phyloP scores from a whole-genome alignment of 64 coral and sea anemone genomes.

The Trachythela sp. region DNA sequence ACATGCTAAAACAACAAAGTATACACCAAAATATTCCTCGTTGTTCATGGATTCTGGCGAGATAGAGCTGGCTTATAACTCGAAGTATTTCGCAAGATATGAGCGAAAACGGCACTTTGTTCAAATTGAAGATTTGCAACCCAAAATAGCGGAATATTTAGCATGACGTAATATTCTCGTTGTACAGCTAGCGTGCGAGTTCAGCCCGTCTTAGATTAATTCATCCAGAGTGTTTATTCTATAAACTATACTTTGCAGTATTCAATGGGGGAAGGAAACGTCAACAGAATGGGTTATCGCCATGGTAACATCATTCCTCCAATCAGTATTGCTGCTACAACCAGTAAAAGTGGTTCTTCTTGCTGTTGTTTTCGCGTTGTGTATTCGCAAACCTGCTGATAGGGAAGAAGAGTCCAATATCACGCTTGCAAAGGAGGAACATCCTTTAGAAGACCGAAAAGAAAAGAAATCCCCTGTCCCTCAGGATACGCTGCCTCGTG shows the following conservation, averaged over 20 bases:
- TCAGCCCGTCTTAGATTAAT: no score
- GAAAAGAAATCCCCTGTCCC: not conserved
- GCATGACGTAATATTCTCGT: no score
- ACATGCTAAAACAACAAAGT: no score
- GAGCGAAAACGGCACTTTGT: no score
- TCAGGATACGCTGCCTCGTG: not conserved
- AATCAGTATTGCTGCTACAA: slow-evolving; percentile 75
- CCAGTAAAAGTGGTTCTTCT: slow-evolving; percentile 71
- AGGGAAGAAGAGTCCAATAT: slow-evolving; percentile 22
- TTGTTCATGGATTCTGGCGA: no score
- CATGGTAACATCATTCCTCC: slow-evolving; percentile 76
- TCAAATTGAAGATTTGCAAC: no score
- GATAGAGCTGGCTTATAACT: no score
- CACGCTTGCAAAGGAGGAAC: not conserved
- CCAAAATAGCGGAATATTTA: no score
- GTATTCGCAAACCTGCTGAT: slow-evolving; percentile 72
- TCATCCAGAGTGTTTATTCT: no score
- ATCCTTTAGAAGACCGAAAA: slow-evolving; percentile 15
- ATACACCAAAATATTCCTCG: no score
- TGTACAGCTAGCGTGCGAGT: no score
- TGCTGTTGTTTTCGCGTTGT: slow-evolving; percentile 65
- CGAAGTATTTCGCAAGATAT: no score
- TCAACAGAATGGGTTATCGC: slow-evolving; percentile 15
- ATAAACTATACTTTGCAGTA: not conserved
- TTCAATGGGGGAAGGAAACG: slow-evolving; percentile 69